phyloP scores from a whole-genome alignment of 2,888 invertebrate species.

The Metallyticus violacea region DNA sequence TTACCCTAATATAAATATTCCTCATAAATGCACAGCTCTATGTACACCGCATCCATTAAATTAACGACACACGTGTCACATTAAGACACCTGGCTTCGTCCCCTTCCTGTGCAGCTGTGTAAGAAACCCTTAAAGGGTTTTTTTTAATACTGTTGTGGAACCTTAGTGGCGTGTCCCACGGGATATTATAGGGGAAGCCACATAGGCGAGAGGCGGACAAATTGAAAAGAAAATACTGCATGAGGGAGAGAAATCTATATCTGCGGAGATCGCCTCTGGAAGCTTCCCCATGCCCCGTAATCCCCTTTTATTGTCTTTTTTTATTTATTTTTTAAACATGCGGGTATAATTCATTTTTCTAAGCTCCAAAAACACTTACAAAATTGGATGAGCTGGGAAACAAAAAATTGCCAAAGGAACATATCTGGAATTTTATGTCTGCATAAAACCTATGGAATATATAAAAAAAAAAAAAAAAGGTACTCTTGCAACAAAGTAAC shows the following conservation, averaged over 20 bases:
- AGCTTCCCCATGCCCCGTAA: not conserved
- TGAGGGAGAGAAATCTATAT: not conserved
- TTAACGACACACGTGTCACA: not conserved
- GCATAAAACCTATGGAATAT: no score
- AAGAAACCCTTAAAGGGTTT: not conserved
- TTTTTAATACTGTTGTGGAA: not conserved
- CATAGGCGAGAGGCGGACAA: not conserved
- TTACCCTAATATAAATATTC: no score
- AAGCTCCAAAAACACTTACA: not conserved
- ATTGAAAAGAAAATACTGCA: not conserved
- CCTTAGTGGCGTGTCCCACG: not conserved
- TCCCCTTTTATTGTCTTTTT: not conserved
- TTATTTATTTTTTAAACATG: not conserved
- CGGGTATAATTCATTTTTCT: not conserved
- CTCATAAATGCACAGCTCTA: no score
- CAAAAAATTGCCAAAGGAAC: no score
- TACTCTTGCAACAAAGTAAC: no score
- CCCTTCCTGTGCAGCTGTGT: not conserved
- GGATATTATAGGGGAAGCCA: not conserved
- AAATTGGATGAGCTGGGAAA: no score
- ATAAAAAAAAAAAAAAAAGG: no score
- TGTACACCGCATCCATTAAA: no score
- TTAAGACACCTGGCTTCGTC: not conserved
- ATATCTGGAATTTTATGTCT: no score
- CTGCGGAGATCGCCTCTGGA: no score